Percentiles rank a stretch among this genome's conserved stretches.
Evolutionary conservation across 2,113 vertebrate species (phyloP).

Genomic region (Panthera tigris): DNA sequence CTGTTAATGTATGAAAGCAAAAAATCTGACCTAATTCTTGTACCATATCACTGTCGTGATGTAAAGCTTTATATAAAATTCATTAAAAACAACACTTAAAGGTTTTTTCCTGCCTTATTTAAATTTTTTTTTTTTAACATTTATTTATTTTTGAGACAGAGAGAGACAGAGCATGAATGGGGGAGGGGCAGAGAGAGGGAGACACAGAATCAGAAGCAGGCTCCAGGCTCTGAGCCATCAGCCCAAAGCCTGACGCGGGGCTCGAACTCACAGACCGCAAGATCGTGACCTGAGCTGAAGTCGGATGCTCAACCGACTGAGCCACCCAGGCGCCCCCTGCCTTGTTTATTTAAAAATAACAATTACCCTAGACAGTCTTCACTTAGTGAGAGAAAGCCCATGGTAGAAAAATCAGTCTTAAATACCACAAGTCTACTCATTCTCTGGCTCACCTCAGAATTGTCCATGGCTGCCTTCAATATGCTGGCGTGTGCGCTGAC

Average conservation of each 20-base stretch:
- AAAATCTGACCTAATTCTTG: conserved; percentile 14
- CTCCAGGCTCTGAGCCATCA: too few relatives aligned
- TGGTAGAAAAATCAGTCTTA: not conserved
- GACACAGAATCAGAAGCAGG: too few relatives aligned
- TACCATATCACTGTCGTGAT: not conserved
- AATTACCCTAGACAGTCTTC: not conserved
- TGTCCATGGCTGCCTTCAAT: conserved; percentile 94
- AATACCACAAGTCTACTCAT: rapidly evolving
- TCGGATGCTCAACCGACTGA: too few relatives aligned
- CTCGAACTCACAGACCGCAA: too few relatives aligned
- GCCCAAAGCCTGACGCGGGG: too few relatives aligned
- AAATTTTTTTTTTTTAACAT: not conserved
- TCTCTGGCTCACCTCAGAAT: conserved; percentile 87
- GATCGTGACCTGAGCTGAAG: too few relatives aligned
- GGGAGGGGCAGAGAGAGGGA: too few relatives aligned
- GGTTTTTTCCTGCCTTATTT: not conserved
- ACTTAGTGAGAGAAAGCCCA: not conserved
- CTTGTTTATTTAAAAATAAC: not conserved
- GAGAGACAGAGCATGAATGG: too few relatives aligned
- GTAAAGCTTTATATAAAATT: not conserved
- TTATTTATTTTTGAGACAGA: too few relatives aligned
- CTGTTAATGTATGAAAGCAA: conserved; percentile 28
- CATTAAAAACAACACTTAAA: not conserved
- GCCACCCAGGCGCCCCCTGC: not conserved
- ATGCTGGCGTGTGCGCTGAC: conserved; percentile 88